phyloP scores from a whole-genome alignment of 2,113 vertebrate species.

The Nyctibius bracteatus region DNA sequence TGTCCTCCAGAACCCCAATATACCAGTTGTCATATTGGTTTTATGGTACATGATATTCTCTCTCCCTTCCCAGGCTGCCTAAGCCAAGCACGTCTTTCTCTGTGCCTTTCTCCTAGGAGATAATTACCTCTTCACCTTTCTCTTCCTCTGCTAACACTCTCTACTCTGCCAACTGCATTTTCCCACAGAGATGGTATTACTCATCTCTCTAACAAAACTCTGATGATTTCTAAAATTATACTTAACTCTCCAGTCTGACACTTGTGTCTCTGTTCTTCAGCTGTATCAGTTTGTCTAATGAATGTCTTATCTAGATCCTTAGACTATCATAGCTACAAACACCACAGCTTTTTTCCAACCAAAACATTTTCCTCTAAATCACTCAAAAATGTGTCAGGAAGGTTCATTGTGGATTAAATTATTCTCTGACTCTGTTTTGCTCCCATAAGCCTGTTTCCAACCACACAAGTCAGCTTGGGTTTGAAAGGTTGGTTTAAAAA shows the following conservation, averaged over 20 bases:
- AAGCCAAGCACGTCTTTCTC: neutral
- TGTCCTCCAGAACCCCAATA: neutral
- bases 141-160: conserved; percentile 6
- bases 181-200: conserved; percentile 53
- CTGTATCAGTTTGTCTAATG: conserved; percentile 6
- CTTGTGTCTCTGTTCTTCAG: neutral
- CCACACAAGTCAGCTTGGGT: neutral
- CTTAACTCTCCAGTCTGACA: conserved; percentile 34
- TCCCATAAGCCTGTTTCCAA: neutral
- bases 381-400: neutral
- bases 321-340: conserved; percentile 12
- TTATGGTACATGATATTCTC: neutral
- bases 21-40: neutral
- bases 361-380: conserved; percentile 21
- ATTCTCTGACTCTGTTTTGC: neutral
- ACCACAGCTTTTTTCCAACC: neutral
- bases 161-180: conserved; percentile 38
- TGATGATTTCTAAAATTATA: conserved; percentile 49
- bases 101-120: conserved; percentile 40
- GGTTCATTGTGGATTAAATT: conserved; percentile 15
- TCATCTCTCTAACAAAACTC: conserved; percentile 54
- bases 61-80: neutral
- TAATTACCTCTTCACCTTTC: conserved; percentile 63
- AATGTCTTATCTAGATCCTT: conserved; percentile 9
- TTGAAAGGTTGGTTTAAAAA: conserved; percentile 6